phyloP scores from a whole-genome alignment of 2,888 invertebrate genomes.

The Didymodactylos carnosus region DNA sequence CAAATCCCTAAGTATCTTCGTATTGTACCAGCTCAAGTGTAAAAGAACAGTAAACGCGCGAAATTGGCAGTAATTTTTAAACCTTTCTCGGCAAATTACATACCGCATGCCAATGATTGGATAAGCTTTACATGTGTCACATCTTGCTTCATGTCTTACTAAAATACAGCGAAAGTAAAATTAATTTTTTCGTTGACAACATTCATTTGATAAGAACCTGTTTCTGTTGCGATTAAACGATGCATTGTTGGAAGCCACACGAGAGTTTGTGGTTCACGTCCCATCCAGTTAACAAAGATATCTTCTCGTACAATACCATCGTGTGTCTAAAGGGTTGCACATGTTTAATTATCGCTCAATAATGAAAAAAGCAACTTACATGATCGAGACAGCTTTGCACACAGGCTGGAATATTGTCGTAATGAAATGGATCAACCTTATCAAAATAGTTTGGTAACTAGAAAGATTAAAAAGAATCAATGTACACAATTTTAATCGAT shows the following conservation, averaged over 20 bases:
- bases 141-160: slow-evolving; percentile 90
- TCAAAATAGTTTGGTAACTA: neutral
- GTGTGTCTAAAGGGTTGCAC: neutral
- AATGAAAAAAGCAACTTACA: neutral
- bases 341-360: neutral
- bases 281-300: slow-evolving; percentile 75
- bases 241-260: slow-evolving; percentile 97
- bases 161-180: too few relatives aligned
- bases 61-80: neutral
- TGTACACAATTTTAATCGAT: neutral
- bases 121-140: slow-evolving; percentile 94
- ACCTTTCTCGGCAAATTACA: neutral
- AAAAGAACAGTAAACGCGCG: neutral
- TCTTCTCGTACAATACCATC: slow-evolving; percentile 27
- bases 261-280: slow-evolving; percentile 88
- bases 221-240: slow-evolving; percentile 76
- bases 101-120: slow-evolving; percentile 71
- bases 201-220: too few relatives aligned
- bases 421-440: neutral
- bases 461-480: neutral
- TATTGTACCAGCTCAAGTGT: too few relatives aligned
- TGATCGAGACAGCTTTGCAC: neutral
- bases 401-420: neutral
- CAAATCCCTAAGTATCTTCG: neutral
- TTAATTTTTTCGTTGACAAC: too few relatives aligned